A percentile compares a stretch with the other conserved stretches of the same genome.
These are phyloP conservation scores for Bungarus multicinctus DNA, from an alignment of 2,113 vertebrate genomes.

Conservation along the genomic window DNA sequence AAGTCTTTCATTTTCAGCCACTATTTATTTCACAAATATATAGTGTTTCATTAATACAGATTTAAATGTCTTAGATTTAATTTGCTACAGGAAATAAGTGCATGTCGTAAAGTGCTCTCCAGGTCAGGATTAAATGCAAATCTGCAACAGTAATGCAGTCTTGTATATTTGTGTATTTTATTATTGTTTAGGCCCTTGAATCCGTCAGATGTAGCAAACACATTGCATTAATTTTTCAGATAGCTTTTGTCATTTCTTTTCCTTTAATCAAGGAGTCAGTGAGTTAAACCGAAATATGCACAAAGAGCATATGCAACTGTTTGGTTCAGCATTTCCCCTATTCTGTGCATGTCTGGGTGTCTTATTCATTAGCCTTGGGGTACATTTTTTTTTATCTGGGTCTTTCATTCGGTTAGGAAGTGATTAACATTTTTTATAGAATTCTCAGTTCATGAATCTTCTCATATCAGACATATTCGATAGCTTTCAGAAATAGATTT, in stretches of 20 bases:
- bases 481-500: not conserved
- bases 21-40: not conserved
- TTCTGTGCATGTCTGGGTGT: rapidly evolving
- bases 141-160: not conserved
- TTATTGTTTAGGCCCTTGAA: slow-evolving; percentile 1
- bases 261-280: slow-evolving; percentile 3
- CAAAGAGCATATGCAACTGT: not conserved
- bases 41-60: not conserved
- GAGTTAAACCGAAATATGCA: slow-evolving; percentile 9
- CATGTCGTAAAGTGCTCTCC: not conserved
- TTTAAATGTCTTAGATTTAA: not conserved
- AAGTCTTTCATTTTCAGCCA: not conserved
- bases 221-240: slow-evolving; percentile 11
- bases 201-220: not conserved
- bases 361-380: not conserved
- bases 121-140: not conserved
- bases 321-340: not conserved
- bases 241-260: not conserved
- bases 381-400: not conserved
- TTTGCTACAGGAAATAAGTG: slow-evolving; percentile 11
- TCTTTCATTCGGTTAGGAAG: not conserved
- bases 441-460: not conserved
- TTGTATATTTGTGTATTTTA: not conserved
- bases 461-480: not conserved
- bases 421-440: not conserved